Base-by-base conservation (phyloP, 37 sponge, comb jelly and placozoan genomes). In the Haliclona indistincta region DNA sequence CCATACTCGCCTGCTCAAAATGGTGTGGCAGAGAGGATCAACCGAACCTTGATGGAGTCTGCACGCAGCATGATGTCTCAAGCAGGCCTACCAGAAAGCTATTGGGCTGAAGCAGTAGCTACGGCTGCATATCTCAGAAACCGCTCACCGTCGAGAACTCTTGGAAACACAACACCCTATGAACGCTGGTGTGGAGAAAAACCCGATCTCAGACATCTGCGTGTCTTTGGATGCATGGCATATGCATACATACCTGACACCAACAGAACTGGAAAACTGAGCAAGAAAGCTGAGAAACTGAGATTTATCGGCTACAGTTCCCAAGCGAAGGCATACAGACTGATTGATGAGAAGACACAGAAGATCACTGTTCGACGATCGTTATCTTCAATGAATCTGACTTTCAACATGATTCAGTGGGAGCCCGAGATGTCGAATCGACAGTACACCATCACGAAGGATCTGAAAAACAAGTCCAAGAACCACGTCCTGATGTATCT, bases 321-420 rank as follows among this genome's bases (percentile, higher is more conserved):
- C 15, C 63, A 61, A 61, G 15, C 26, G 33, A 61, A 61, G 63
- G 63, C 17, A 22, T 61, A 61, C 15, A 10, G 63, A 20, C 33
- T 61, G 63, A 30, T 61, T 61, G 63, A 61, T 61, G 63, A 61
- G 63, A 19, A 19, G 10, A 61, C 63, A 61, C 15, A 11, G 33
- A 61, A 61, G 33, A 28, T 61, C 33, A 11, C 15, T 23, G 63
- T 61, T 11, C 8, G 51, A 47, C 10, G 15, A 15, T 47, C 15
- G 26, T 23, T 28, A 22, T 11, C 26, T 77, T 78, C 38, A 64
- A 71, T 38, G 67, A 85, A 65, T 0, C 41, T 5, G 35, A 72
- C 23, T 84, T 84, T 74, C 67, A 25, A 61, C 39, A 28, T 65
- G 40, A n/a, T n/a, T n/a, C n/a, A n/a, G n/a, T n/a, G n/a, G n/a